Evolutionary conservation across 2,888 invertebrate genomes (phyloP).

Genomic region (Malthinus seriepunctatus): DNA sequence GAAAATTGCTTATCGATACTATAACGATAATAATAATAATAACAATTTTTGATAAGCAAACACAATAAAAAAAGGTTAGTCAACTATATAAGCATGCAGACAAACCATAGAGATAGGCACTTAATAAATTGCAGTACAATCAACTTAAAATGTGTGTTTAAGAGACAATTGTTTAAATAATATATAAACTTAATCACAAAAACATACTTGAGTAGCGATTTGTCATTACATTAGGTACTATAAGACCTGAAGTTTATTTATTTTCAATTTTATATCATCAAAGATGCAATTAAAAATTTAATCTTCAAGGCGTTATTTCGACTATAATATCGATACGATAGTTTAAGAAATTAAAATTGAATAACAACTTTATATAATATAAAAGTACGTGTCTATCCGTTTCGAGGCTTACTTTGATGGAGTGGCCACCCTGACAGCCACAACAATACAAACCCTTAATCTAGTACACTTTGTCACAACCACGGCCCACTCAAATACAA

Average conservation of each 20-base stretch:
- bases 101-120: background rate
- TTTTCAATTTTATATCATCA: background rate
- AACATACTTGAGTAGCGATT: slow-evolving; percentile 1
- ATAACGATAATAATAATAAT: too few relatives aligned
- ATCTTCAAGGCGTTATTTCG: background rate
- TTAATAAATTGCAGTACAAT: slow-evolving; percentile 7
- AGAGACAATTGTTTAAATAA: background rate
- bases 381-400: slow-evolving; percentile 39
- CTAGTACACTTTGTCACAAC: slow-evolving; percentile 50
- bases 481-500: slow-evolving; percentile 42
- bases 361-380: background rate
- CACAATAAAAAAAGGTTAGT: background rate
- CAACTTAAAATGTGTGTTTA: background rate
- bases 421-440: slow-evolving; percentile 50
- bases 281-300: background rate
- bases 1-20: too few relatives aligned
- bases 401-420: slow-evolving; percentile 45
- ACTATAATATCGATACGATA: background rate
- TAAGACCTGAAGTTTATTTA: slow-evolving; percentile 1
- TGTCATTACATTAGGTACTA: background rate
- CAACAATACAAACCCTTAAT: slow-evolving; percentile 48
- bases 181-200: background rate
- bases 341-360: slow-evolving; percentile 27
- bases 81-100: background rate
- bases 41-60: too few relatives aligned